Evolutionary conservation across 2,113 vertebrate species (phyloP), one percentile per base, ranked within the genome.

Genomic region (Strigops habroptila): DNA sequence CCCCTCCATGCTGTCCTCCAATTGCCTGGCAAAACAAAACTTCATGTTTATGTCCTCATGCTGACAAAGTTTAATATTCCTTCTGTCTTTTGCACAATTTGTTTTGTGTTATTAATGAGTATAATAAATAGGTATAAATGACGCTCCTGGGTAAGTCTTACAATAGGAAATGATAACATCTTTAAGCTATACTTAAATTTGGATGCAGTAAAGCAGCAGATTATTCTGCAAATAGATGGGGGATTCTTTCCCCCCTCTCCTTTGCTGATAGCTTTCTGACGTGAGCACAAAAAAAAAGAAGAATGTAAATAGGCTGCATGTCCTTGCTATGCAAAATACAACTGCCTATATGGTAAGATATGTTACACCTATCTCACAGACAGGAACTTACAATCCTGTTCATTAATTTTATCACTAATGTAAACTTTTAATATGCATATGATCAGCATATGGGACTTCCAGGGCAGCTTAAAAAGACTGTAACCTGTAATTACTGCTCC

Each of bases 401-500:
- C 99, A 99, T 99, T 99, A 99, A 99, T 99, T 99, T 99, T 99
- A 99, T 99, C 99, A 99, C 98, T 97, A 99, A 98, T 98, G 99
- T 99, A 99, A 99, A 99, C 99, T 99, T 99, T 99, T 99, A 99
- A 99, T 99, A 99, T 98, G 98, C 98, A 97, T 98, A 98, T 98
- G 97, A 98, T 99, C 98, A 97, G 97, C 98, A 98, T 98, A 98
- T 98, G 98, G 98, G 99, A 99, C 98, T 99, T 99, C 97, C 98
- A 99, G 98, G 98, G 98, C 98, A 98, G 98, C 97, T 99, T 99
- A 99, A 98, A 99, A 98, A 99, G 98, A 99, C 98, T 99, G 98
- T 98, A 99, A 99, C 99, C 99, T 99, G 98, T 99, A 99, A 99
- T 99, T 99, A 99, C 99, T 98, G 98, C 98, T 99, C 98, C 98